Evolutionary conservation across 2,113 vertebrate species (phyloP).

Genomic region (Puffinus mauretanicus): DNA sequence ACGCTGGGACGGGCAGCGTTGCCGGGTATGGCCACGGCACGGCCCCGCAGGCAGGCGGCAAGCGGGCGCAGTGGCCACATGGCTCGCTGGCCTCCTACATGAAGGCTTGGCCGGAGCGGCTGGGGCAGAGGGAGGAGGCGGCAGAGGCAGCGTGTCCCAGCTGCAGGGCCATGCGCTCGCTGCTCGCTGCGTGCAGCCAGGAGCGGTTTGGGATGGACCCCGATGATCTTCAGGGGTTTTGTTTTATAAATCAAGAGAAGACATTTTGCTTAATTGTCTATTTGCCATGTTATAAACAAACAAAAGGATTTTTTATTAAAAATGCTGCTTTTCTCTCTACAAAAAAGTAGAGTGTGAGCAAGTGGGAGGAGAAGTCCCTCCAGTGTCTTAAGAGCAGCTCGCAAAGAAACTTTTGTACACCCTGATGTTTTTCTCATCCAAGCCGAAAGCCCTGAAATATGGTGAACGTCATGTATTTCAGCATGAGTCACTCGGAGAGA

Average conservation of each 20-base stretch:
- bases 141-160: neutral
- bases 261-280: neutral
- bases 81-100: neutral
- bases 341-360: neutral
- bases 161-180: neutral
- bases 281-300: neutral
- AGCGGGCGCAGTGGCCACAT: accelerated
- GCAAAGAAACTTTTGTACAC: neutral
- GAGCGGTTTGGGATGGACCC: neutral
- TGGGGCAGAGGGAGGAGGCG: neutral
- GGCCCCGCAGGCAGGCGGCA: neutral
- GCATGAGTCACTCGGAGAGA: constrained; percentile 4
- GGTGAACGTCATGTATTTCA: constrained; percentile 1
- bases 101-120: neutral
- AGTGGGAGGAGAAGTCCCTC: neutral
- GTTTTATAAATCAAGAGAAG: neutral
- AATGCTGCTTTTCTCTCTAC: neutral
- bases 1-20: neutral
- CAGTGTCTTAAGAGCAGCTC: neutral
- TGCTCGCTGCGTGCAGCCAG: neutral
- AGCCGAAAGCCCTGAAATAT: constrained; percentile 16
- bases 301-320: neutral
- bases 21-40: neutral
- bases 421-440: constrained; percentile 23
- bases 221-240: accelerated